Base-by-base conservation (phyloP, 2,888 invertebrate genomes). In the Drosophila nigritarsus region DNA sequence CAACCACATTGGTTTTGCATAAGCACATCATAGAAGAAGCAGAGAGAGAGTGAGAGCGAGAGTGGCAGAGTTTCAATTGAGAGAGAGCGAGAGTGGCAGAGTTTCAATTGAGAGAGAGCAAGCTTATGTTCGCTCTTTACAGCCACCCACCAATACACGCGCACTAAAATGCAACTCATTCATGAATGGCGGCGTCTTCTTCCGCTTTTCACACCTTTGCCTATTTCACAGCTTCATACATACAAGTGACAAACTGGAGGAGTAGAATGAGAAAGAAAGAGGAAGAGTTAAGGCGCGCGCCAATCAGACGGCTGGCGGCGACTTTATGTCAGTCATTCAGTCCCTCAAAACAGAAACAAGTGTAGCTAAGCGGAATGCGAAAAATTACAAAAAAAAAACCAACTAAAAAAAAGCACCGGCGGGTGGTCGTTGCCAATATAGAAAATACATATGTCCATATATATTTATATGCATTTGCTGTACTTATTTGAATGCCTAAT, bases 1-100 rank as follows among this genome's bases (percentile, higher is more conserved):
- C 45, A 55, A 50, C 59, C 82, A 83, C 82, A 83, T 83, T 83
- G 84, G 89, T 84, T 84, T 87, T 75, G 76, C 72, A 66, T 68
- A 59, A 45, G 42, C 42, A 48, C 64, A 50, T 49, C 34, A 36
- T n/a, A 49, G 20, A 45, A 32, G 27, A 38, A 49, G 45, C 54
- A 38, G 34, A 48, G 55, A 49, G 38, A 38, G 48, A 48, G 45
- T 24, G n/a, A 34, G 38, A 13, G 40, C n/a, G 15, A 55, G 27
- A n/a, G 13, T 5, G 27, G 38, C 7, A 27, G 27, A n/a, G 55
- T 15, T 55, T 38, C n/a, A 45, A 20, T 32, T 30, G 63, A 42
- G 27, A 18, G n/a, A 34, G 38, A 13, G 40, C n/a, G 15, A 55
- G 27, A n/a, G 13, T 5, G 27, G 38, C 7, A 27, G 27, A n/a